Base-by-base conservation (phyloP, 2,113 vertebrate genomes). In the Addax nasomaculatus region DNA sequence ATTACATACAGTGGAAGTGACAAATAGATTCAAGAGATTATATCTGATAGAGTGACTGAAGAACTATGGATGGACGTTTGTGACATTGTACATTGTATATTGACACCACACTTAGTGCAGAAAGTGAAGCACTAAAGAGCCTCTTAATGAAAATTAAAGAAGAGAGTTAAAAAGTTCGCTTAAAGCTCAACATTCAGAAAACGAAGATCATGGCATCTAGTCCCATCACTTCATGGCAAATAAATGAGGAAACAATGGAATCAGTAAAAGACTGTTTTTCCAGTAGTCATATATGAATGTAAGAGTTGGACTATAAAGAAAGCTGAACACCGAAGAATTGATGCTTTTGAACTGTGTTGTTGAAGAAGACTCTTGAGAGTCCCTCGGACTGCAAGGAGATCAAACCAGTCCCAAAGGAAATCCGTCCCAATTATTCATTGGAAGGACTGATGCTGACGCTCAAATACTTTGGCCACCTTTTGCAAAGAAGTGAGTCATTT, bases 11-110 rank as follows among this genome's bases (percentile, higher is more conserved):
- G 17, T 67, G 17, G 17, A 67, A 67, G 17, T 67, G 64, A n/a
- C 3, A 67, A 36, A 67, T n/a, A n/a, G 16, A 67, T 67, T 67
- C 62, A 67, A 67, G 33, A 10, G 8, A 21, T 67, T 67, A 67
- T 19, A 36, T 67, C 64, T 67, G 17, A 21, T 19, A 67, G 16
- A 36, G 33, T 67, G 33, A 67, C 64, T 67, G 33, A 67, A 67
- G 64, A 36, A 21, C 33, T 19, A 67, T 67, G 33, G 62, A 67
- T 36, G 17, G 33, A 67, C 0, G 0, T 67, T 11, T 0, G 0
- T 67, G 33, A n/a, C 30, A 36, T 36, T 36, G 17, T 21, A 67
- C 30, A 67, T 19, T n/a, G 62, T 67, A 67, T 3, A n/a, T 17
- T 64, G 62, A 64, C 30, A 21, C 33, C 64, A 67, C 64, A 67